phyloP scores from a whole-genome alignment of 2,888 invertebrate species.

The Limnephilus rhombicus region DNA sequence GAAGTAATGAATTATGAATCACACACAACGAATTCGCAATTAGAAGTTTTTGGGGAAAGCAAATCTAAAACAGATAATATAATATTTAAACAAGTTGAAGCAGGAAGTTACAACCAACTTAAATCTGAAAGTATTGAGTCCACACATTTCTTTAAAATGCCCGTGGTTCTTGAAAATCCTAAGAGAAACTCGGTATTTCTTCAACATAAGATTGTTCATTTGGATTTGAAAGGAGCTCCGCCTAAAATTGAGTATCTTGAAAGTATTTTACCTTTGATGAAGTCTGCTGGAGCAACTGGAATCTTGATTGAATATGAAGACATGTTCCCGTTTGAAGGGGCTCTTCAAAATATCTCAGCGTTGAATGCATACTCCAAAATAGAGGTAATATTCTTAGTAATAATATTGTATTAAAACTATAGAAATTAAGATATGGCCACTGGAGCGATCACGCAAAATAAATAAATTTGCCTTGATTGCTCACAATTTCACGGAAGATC shows the following conservation, averaged over 20 bases:
- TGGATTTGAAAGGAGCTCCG: slow-evolving; percentile 92
- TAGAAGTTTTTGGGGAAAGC: not conserved
- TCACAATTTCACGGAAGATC: no score
- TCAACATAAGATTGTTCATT: slow-evolving; percentile 84
- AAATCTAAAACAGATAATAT: not conserved
- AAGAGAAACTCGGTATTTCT: slow-evolving; percentile 64
- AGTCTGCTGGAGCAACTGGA: slow-evolving; percentile 84
- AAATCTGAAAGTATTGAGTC: not conserved
- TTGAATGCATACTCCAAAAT: slow-evolving; percentile 79
- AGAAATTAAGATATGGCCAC: not conserved
- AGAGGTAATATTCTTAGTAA: slow-evolving; percentile 69
- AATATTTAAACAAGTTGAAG: not conserved
- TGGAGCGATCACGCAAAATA: no score
- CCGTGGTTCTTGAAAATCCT: not conserved
- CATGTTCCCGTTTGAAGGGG: slow-evolving; percentile 88
- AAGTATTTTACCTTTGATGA: slow-evolving; percentile 80
- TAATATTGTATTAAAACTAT: not conserved
- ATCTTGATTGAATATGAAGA: slow-evolving; percentile 92
- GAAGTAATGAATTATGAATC: not conserved
- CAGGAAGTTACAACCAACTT: not conserved
- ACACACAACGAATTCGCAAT: not conserved
- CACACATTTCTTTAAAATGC: not conserved
- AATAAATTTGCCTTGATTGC: no score
- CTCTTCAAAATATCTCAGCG: slow-evolving; percentile 79
- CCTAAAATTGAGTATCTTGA: slow-evolving; percentile 81